phyloP scores from a whole-genome alignment of 2,113 vertebrate species.

The Oncorhynchus gorbuscha region DNA sequence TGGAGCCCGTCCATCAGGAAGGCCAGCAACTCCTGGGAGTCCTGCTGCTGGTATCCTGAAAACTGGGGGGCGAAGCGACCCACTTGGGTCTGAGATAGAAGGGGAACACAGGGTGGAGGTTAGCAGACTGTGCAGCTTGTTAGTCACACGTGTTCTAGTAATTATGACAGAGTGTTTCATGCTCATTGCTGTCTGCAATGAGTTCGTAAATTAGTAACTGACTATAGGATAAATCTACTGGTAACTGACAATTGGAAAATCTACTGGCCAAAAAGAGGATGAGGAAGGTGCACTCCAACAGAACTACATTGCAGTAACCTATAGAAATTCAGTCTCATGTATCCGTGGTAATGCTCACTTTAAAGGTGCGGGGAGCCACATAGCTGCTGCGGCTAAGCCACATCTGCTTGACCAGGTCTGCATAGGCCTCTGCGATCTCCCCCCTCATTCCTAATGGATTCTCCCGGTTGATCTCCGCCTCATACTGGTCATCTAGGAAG shows the following conservation, averaged over 20 bases:
- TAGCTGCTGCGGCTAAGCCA: slow-evolving; percentile 91
- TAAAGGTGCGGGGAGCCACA: slow-evolving; percentile 91
- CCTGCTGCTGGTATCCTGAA: slow-evolving; percentile 96
- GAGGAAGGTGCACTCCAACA: not conserved
- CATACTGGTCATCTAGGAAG: slow-evolving; percentile 90
- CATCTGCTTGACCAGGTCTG: slow-evolving; percentile 95
- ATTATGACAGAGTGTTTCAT: not conserved
- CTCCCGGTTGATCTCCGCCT: slow-evolving; percentile 92
- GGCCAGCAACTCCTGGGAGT: slow-evolving; percentile 95
- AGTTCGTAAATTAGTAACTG: too few species aligned
- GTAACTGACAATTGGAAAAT: too few species aligned
- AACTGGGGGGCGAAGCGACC: slow-evolving; percentile 96
- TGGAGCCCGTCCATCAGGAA: slow-evolving; percentile 95
- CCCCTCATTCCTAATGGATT: slow-evolving; percentile 97
- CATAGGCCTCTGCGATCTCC: slow-evolving; percentile 94
- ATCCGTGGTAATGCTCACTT: slow-evolving; percentile 72
- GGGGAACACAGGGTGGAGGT: not conserved
- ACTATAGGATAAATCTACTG: too few species aligned
- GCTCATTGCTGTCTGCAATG: not conserved
- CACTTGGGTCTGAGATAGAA: slow-evolving; percentile 84
- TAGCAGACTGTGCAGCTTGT: not conserved
- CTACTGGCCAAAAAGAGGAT: too few species aligned
- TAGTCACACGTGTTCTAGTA: not conserved
- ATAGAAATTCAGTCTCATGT: too few species aligned
- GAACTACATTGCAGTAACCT: not conserved